Conservation (phyloP, 2,888 invertebrate genomes). For the Tiliacea aurago region DNA sequence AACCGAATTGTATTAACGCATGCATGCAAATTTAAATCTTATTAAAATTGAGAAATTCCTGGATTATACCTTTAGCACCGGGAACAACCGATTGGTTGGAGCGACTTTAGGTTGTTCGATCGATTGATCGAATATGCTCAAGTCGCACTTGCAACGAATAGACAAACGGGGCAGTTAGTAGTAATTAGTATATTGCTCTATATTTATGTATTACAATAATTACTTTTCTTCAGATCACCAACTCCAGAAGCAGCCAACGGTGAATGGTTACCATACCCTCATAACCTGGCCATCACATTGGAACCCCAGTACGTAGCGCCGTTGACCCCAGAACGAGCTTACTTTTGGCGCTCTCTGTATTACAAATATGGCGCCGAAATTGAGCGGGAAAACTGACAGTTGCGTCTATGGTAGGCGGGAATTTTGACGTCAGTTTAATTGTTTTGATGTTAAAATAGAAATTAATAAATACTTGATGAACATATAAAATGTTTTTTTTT, state of each 20-base stretch:
- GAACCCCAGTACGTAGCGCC: conserved; percentile 85
- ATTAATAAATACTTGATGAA: background rate
- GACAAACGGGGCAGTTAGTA: background rate
- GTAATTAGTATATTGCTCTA: background rate
- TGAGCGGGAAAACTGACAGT: conserved; percentile 55
- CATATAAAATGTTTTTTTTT: no score
- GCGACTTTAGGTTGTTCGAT: no score
- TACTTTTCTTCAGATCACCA: conserved; percentile 74
- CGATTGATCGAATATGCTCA: background rate
- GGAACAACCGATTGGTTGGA: background rate
- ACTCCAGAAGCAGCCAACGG: conserved; percentile 82
- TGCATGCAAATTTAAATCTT: no score
- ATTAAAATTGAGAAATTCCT: background rate
- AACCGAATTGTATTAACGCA: no score
- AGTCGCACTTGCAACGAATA: background rate
- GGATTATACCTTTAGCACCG: background rate
- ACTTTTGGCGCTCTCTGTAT: conserved; percentile 84
- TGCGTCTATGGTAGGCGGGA: conserved; percentile 5
- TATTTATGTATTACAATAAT: background rate
- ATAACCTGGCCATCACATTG: conserved; percentile 81
- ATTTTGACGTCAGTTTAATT: background rate
- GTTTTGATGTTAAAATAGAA: background rate
- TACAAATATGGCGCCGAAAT: conserved; percentile 83
- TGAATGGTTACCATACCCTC: conserved; percentile 83
- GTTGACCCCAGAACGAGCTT: conserved; percentile 84